Evolutionary conservation across 2,888 invertebrate genomes (phyloP).

Genomic region (Drosophila neotestacea): DNA sequence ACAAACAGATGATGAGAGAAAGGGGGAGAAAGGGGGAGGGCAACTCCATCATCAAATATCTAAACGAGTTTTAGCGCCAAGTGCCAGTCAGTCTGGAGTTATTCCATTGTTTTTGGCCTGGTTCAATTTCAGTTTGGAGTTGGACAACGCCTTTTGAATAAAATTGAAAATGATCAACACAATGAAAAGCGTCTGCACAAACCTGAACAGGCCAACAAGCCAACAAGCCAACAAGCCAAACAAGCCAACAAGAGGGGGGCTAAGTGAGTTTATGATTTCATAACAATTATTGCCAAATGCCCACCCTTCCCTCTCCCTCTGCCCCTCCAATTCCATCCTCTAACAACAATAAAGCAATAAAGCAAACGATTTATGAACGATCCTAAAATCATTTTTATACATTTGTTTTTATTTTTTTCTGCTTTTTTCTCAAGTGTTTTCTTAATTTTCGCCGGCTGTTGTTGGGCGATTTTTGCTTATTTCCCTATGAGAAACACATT

Average conservation of each 20-base stretch:
- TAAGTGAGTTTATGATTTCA: conserved; percentile 52
- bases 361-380: conserved; percentile 54
- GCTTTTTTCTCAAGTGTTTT: conserved; percentile 31
- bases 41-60: conserved; percentile 49
- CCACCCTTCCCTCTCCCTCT: neutral
- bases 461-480: conserved; percentile 48
- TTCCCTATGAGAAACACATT: conserved; percentile 45
- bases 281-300: conserved; percentile 78
- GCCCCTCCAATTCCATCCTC: too few species aligned
- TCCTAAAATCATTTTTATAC: conserved; percentile 18
- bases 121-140: conserved; percentile 63
- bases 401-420: conserved; percentile 21
- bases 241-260: neutral
- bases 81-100: conserved; percentile 68
- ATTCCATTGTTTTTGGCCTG: conserved; percentile 72
- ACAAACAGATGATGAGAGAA: neutral
- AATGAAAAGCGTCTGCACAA: conserved; percentile 46
- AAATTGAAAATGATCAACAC: conserved; percentile 64
- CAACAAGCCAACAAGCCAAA: neutral
- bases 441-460: conserved; percentile 55
- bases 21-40: conserved; percentile 6
- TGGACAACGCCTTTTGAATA: conserved; percentile 59
- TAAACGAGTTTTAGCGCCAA: conserved; percentile 70
- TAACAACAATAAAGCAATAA: conserved; percentile 5
- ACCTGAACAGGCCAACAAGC: conserved; percentile 23